Percentiles rank a stretch among this genome's conserved stretches.
Conservation (phyloP, 2,113 vertebrate species). For the Cyprichromis sp. region DNA sequence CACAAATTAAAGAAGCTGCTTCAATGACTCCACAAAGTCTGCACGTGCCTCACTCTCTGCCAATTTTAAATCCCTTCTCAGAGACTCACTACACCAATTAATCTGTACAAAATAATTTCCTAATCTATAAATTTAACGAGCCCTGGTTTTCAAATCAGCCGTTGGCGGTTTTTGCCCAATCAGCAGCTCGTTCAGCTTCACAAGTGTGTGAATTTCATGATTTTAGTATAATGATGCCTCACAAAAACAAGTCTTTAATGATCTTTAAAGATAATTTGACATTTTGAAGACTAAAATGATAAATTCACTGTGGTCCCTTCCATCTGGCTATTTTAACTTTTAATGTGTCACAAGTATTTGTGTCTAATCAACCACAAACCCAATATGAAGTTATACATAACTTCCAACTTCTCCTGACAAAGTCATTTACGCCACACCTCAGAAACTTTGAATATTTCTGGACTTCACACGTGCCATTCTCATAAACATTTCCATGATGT, state of each 20-base stretch:
- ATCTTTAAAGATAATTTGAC: neutral
- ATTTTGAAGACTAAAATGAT: neutral
- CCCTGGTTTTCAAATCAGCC: neutral
- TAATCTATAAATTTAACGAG: neutral
- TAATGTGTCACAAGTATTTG: neutral
- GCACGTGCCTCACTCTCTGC: neutral
- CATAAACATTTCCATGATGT: neutral
- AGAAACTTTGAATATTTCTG: neutral
- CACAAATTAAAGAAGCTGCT: neutral
- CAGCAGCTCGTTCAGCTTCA: neutral
- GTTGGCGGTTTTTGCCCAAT: neutral
- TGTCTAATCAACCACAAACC: neutral
- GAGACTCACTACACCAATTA: neutral
- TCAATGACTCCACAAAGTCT: neutral
- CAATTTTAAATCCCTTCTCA: neutral
- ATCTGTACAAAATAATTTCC: neutral
- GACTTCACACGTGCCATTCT: neutral
- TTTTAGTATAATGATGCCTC: neutral
- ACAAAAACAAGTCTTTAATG: neutral
- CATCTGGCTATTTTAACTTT: neutral
- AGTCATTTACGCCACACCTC: neutral
- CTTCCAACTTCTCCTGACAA: neutral
- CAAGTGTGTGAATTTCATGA: neutral
- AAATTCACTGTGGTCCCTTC: neutral
- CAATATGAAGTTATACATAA: neutral